phyloP scores from a whole-genome alignment of 2,888 invertebrate species.

The Gymnocheta viridis region DNA sequence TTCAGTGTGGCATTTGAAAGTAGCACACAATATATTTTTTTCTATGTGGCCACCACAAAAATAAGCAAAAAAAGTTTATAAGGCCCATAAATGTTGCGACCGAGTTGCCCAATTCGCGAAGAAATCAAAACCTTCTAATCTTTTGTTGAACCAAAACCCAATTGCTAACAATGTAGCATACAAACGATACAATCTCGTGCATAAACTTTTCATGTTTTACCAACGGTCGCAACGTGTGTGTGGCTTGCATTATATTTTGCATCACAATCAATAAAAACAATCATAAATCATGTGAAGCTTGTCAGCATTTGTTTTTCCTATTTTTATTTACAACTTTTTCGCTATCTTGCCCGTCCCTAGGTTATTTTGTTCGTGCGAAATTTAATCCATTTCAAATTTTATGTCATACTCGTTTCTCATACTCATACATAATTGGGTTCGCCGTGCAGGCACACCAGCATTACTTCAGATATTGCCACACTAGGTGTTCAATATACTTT shows the following conservation, averaged over 20 bases:
- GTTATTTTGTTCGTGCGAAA: slow-evolving; percentile 56
- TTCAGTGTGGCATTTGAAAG: too few species aligned
- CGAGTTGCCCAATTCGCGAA: too few species aligned
- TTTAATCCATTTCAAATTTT: slow-evolving; percentile 61
- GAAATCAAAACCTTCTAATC: too few species aligned
- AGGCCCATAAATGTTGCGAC: too few species aligned
- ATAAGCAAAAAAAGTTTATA: too few species aligned
- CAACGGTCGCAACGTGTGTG: too few species aligned
- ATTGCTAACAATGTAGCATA: too few species aligned
- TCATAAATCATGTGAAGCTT: slow-evolving; percentile 70
- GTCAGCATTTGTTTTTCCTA: slow-evolving; percentile 42
- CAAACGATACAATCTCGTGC: too few species aligned
- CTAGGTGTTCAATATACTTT: slow-evolving; percentile 51
- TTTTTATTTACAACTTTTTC: slow-evolving; percentile 8
- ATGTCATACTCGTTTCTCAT: background rate
- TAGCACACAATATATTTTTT: too few species aligned
- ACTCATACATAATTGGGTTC: background rate
- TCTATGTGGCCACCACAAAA: too few species aligned
- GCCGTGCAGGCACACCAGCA: background rate
- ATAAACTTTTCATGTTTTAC: too few species aligned
- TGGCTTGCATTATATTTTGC: slow-evolving; percentile 65
- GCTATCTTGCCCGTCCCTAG: slow-evolving; percentile 30
- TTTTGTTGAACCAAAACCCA: slow-evolving; percentile 23
- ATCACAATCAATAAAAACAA: slow-evolving; percentile 70
- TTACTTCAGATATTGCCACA: background rate